Evolutionary conservation across 2,797 vertebrate genomes (phyloP).

Genomic region (Onychomys arenicola): DNA sequence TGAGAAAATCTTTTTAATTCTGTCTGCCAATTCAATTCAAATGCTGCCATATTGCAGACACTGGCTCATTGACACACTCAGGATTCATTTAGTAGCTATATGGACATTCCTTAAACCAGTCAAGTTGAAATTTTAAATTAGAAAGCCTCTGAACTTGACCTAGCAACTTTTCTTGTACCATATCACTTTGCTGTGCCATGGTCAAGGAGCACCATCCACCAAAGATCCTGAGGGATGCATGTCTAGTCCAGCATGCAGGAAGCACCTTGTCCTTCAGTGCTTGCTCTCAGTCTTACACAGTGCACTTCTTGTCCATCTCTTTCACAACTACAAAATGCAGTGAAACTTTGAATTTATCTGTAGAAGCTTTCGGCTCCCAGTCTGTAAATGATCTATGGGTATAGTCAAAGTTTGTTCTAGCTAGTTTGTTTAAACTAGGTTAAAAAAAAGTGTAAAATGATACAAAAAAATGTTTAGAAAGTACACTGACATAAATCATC

Average conservation of each 20-base stretch:
- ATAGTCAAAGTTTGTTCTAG: neutral
- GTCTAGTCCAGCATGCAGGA: neutral
- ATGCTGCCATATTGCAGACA: neutral
- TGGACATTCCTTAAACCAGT: neutral
- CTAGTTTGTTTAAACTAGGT: neutral
- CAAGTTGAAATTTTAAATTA: neutral
- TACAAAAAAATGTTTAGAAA: neutral
- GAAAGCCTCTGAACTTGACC: neutral
- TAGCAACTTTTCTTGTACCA: too few relatives aligned
- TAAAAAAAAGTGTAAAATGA: neutral
- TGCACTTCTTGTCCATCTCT: neutral
- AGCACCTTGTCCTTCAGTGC: too few relatives aligned
- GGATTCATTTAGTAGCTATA: neutral
- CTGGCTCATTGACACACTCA: neutral
- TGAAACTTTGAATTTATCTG: neutral
- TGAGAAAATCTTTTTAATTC: neutral
- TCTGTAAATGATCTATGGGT: neutral
- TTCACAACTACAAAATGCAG: neutral
- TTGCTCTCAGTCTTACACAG: neutral
- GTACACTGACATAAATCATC: neutral
- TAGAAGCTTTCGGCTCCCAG: neutral
- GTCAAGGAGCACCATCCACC: neutral
- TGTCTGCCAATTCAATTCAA: neutral
- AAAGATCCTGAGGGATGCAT: neutral
- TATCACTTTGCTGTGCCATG: neutral